A percentile compares a stretch with the other conserved stretches of the same genome.
Evolutionary conservation across 2,797 vertebrate genomes (phyloP).

Genomic region (Melanotaenia maccullochi): DNA sequence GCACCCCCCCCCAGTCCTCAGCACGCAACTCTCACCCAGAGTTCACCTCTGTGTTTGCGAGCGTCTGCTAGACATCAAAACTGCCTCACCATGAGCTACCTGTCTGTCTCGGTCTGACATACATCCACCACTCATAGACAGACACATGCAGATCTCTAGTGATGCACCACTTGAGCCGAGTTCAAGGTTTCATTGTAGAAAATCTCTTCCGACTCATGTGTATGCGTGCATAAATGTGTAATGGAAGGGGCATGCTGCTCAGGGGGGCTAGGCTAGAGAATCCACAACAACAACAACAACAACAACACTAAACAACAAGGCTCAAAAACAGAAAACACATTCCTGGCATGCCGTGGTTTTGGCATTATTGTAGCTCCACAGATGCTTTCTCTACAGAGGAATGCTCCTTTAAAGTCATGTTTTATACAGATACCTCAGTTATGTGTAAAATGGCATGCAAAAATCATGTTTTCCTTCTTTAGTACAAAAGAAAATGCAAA

Average conservation of each 20-base stretch:
- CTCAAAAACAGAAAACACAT: constrained; percentile 45
- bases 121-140: constrained; percentile 34
- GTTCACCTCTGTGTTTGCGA: constrained; percentile 45
- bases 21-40: constrained; percentile 30
- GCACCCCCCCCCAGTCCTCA: neutral
- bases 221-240: constrained; percentile 26
- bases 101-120: constrained; percentile 49
- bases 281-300: constrained; percentile 45
- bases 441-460: constrained; percentile 8
- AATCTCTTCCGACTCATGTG: constrained; percentile 28
- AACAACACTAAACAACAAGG: constrained; percentile 49
- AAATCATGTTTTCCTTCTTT: constrained; percentile 1
- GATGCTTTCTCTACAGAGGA: constrained; percentile 23
- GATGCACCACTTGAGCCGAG: constrained; percentile 44
- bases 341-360: constrained; percentile 29
- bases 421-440: constrained; percentile 12
- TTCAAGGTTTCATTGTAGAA: constrained; percentile 48
- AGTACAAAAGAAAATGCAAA: neutral
- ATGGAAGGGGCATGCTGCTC: constrained; percentile 13
- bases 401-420: constrained; percentile 8
- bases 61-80: constrained; percentile 50
- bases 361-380: constrained; percentile 31
- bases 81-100: constrained; percentile 26
- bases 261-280: constrained; percentile 27
- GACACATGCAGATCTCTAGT: constrained; percentile 32